phyloP scores from a whole-genome alignment of 2,888 invertebrate genomes.

The Archaeoteleia sp. region DNA sequence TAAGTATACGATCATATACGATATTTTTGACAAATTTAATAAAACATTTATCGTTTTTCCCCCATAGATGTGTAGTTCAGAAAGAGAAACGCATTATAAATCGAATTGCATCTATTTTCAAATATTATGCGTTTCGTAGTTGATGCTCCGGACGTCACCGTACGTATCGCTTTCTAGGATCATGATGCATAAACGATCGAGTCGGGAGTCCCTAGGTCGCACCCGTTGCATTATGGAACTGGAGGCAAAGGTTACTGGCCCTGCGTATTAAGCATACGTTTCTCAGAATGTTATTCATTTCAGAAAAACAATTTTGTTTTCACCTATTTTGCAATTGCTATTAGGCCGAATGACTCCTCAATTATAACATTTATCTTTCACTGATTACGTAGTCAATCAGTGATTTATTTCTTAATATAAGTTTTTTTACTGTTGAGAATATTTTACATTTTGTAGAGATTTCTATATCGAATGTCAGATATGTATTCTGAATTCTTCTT shows the following conservation, averaged over 20 bases:
- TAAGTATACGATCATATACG: no score
- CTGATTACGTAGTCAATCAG: no score
- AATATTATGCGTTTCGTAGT: slow-evolving; percentile 36
- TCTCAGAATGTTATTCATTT: slow-evolving; percentile 19
- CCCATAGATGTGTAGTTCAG: background rate
- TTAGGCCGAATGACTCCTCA: no score
- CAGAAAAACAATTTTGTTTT: slow-evolving; percentile 31
- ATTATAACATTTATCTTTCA: no score
- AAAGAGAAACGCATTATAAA: slow-evolving; percentile 14
- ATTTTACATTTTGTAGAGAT: no score
- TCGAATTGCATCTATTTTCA: slow-evolving; percentile 24
- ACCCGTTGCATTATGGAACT: slow-evolving; percentile 59
- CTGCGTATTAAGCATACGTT: slow-evolving; percentile 36
- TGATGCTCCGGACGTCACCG: slow-evolving; percentile 20
- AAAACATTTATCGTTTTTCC: slow-evolving; percentile 15
- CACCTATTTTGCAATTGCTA: no score
- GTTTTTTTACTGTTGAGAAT: no score
- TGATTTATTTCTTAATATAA: no score
- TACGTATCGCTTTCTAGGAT: slow-evolving; percentile 52
- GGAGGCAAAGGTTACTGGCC: slow-evolving; percentile 46
- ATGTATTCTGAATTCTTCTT: no score
- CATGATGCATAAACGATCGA: slow-evolving; percentile 54
- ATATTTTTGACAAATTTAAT: slow-evolving; percentile 14
- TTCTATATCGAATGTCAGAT: no score
- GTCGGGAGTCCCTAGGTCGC: slow-evolving; percentile 44